phyloP scores from a whole-genome alignment of 2,888 invertebrate genomes.

The Campaea margaritaria region DNA sequence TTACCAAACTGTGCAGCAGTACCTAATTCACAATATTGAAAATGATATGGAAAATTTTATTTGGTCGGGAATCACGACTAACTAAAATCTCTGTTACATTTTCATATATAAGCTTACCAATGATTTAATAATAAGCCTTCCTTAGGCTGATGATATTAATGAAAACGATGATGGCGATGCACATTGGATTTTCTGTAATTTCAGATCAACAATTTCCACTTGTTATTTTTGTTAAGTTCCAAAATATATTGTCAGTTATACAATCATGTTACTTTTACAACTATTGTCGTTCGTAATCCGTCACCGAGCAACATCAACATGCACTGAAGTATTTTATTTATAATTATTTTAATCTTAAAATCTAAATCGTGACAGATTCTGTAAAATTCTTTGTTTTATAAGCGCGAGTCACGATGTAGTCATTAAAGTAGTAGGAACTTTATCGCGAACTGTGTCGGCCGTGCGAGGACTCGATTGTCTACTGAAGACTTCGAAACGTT shows the following conservation, averaged over 20 bases:
- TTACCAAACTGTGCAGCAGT: too few species aligned
- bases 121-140: too few species aligned
- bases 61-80: too few species aligned
- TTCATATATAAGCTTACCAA: too few species aligned
- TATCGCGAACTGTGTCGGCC: constrained; percentile 18
- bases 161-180: background rate
- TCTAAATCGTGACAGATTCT: constrained; percentile 39
- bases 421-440: constrained; percentile 50
- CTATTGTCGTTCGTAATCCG: constrained; percentile 9
- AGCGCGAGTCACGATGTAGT: constrained; percentile 61
- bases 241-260: background rate
- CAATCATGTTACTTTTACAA: background rate
- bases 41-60: too few species aligned
- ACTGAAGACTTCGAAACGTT: background rate
- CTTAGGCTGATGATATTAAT: too few species aligned
- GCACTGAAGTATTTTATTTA: constrained; percentile 28
- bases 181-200: background rate
- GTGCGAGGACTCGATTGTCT: background rate
- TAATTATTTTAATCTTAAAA: constrained; percentile 8
- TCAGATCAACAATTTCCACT: background rate
- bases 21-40: too few species aligned
- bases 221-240: background rate
- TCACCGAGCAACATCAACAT: constrained; percentile 25
- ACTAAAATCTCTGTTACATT: too few species aligned
- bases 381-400: constrained; percentile 38